Conservation (phyloP, 2,797 vertebrate species). For the Malacoraja senta region DNA sequence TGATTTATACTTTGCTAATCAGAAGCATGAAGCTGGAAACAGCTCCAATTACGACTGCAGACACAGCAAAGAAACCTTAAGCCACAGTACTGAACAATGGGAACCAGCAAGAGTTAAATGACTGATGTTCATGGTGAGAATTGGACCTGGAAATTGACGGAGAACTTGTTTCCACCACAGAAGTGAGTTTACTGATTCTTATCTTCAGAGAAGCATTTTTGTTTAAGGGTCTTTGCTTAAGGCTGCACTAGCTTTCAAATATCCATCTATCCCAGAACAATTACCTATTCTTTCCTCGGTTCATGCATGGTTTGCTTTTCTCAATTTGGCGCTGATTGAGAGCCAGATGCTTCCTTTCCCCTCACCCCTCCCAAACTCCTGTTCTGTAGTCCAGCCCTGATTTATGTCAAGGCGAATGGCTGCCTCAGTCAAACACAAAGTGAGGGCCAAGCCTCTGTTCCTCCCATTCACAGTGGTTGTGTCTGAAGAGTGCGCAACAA, state of each 20-base stretch:
- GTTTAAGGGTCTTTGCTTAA: constrained; percentile 16
- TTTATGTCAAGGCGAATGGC: constrained; percentile 15
- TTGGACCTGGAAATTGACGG: background rate
- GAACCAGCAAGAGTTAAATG: background rate
- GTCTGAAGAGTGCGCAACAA: background rate
- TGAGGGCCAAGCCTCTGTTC: background rate
- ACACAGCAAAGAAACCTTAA: background rate
- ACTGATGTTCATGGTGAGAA: background rate
- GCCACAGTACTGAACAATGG: background rate
- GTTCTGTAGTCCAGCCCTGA: constrained; percentile 7
- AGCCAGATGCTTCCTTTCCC: constrained; percentile 37
- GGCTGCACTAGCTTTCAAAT: constrained; percentile 25
- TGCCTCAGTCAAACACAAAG: constrained; percentile 23
- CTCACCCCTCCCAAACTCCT: constrained; percentile 27
- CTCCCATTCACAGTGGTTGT: background rate
- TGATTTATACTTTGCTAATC: background rate
- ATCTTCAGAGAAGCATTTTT: background rate
- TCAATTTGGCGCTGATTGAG: constrained; percentile 35
- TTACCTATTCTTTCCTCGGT: constrained; percentile 30
- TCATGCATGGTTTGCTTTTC: constrained; percentile 29
- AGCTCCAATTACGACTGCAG: background rate
- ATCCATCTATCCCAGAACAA: constrained; percentile 35
- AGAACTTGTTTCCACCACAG: background rate
- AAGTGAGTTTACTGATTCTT: background rate
- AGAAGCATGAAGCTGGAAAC: background rate